A percentile compares a stretch with the other conserved stretches of the same genome.
Evolutionary conservation across 2,888 invertebrate genomes (phyloP).

Genomic region (Synanthedon andrenaeformis): DNA sequence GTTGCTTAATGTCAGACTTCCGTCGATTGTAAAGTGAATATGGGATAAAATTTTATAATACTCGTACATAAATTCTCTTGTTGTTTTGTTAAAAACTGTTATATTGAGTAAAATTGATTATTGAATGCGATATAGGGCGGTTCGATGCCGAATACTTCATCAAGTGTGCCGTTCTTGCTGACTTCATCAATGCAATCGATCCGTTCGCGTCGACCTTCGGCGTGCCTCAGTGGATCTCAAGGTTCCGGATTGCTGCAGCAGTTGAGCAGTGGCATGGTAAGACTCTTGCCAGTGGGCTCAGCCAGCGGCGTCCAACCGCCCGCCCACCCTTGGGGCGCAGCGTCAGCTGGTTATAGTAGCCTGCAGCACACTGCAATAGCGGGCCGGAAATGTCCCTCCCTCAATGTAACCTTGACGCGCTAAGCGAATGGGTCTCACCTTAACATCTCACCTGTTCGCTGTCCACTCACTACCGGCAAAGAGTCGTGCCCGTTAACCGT

Average conservation of each 20-base stretch:
- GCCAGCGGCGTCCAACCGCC: conserved; percentile 72
- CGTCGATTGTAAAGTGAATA: too few relatives aligned
- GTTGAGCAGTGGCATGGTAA: conserved; percentile 94
- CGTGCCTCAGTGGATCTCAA: conserved; percentile 76
- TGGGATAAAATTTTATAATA: too few relatives aligned
- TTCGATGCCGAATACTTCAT: conserved; percentile 91
- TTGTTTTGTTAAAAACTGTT: not conserved
- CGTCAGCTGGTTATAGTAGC: conserved; percentile 67
- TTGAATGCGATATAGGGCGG: conserved; percentile 75
- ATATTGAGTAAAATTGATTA: not conserved
- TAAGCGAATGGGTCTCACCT: conserved; percentile 18
- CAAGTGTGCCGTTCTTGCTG: conserved; percentile 87
- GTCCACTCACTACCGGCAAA: not conserved
- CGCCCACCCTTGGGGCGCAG: conserved; percentile 62
- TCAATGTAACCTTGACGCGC: conserved; percentile 78
- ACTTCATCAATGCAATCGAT: conserved; percentile 72
- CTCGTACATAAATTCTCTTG: not conserved
- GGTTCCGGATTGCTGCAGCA: conserved; percentile 87
- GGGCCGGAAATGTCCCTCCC: conserved; percentile 81
- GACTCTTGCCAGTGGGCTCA: conserved; percentile 78
- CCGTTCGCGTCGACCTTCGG: conserved; percentile 79
- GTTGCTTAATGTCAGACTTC: too few relatives aligned
- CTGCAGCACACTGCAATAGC: conserved; percentile 65
- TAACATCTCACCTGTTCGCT: conserved; percentile 1
- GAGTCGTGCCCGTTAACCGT: too few relatives aligned